Evolutionary conservation across 2,888 invertebrate species (phyloP).

Genomic region (Spisula subtruncata): DNA sequence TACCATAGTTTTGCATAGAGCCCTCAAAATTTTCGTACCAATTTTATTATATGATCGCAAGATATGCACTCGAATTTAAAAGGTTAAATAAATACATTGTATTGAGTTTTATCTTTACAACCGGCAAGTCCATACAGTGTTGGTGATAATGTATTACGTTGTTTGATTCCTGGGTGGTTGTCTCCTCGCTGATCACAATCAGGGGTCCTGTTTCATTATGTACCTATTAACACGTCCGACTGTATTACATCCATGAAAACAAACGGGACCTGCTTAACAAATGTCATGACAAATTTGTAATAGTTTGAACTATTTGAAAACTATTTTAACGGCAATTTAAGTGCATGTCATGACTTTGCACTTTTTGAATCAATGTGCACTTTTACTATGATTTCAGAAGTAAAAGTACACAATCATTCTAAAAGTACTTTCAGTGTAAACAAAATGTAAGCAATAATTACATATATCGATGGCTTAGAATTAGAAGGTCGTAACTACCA

Average conservation of each 20-base stretch:
- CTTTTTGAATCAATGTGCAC: neutral
- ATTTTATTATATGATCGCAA: slow-evolving; percentile 1
- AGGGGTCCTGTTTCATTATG: neutral
- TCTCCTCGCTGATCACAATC: neutral
- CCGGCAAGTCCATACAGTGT: neutral
- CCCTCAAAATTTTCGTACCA: neutral
- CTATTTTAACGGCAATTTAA: neutral
- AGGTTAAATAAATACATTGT: slow-evolving; percentile 13
- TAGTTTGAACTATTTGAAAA: slow-evolving; percentile 5
- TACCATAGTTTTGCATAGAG: too few species aligned
- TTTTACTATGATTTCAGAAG: too few species aligned
- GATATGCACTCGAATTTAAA: neutral
- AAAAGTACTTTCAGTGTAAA: too few species aligned
- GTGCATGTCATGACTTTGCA: neutral
- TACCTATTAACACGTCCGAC: neutral
- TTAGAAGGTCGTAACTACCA: too few species aligned
- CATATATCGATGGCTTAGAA: too few species aligned
- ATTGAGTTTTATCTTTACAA: neutral
- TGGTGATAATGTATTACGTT: neutral
- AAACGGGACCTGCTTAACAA: neutral
- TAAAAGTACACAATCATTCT: too few species aligned
- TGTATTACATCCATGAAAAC: neutral
- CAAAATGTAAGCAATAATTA: too few species aligned
- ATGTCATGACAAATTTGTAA: neutral
- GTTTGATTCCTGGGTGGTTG: neutral